Evolutionary conservation across 2,113 vertebrate genomes (phyloP).

Genomic region (Corvus cornix): DNA sequence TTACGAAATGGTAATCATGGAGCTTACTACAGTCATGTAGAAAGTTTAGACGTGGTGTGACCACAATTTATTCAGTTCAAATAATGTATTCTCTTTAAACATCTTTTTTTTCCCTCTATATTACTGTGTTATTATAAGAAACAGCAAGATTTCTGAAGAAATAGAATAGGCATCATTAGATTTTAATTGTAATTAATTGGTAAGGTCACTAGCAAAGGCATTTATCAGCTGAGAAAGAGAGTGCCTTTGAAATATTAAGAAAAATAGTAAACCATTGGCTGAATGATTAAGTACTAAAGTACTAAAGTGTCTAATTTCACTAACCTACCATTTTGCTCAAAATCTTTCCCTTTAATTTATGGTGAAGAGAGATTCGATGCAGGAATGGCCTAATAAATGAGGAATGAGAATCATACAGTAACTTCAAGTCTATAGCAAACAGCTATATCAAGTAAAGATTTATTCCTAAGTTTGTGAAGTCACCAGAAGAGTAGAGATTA

Average conservation of each 20-base stretch:
- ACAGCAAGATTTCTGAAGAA: neutral
- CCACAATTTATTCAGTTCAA: neutral
- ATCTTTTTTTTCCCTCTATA: neutral
- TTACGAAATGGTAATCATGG: neutral
- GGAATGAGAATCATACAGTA: neutral
- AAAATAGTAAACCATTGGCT: neutral
- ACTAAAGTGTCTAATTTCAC: neutral
- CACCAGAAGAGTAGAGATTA: neutral
- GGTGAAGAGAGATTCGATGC: neutral
- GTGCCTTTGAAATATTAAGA: neutral
- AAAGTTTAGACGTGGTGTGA: neutral
- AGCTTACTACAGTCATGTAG: neutral
- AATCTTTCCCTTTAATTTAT: neutral
- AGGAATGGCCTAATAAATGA: neutral
- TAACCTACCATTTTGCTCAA: neutral
- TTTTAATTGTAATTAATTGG: neutral
- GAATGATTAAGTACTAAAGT: neutral
- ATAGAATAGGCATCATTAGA: neutral
- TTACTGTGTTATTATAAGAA: neutral
- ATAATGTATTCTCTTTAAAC: neutral
- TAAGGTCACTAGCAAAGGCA: neutral
- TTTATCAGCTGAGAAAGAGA: neutral
- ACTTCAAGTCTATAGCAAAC: neutral
- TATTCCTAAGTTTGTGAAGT: neutral
- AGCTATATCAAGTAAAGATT: neutral